phyloP scores from a whole-genome alignment of 2,113 vertebrate genomes.

The Columbina picui region DNA sequence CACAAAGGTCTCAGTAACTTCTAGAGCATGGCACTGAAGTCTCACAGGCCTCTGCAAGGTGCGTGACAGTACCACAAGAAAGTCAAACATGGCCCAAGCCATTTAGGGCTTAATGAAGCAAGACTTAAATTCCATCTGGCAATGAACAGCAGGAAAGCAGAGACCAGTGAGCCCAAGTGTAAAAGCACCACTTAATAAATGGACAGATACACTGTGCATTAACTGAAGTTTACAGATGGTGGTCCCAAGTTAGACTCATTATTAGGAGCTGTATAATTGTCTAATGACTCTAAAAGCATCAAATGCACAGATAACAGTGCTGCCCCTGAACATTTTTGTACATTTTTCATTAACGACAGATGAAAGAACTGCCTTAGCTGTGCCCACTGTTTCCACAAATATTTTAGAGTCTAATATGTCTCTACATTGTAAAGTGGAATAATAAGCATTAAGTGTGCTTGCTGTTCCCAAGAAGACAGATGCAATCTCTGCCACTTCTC shows the following conservation, averaged over 20 bases:
- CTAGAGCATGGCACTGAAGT: not conserved
- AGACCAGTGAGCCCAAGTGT: not conserved
- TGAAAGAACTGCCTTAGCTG: not conserved
- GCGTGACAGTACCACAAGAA: not conserved
- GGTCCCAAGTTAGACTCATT: not conserved
- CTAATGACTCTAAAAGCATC: not conserved
- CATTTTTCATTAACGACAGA: not conserved
- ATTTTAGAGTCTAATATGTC: not conserved
- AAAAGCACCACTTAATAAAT: not conserved
- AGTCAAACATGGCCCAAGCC: not conserved
- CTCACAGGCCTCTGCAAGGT: not conserved
- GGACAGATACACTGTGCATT: not conserved
- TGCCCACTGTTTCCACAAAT: not conserved
- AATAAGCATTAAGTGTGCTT: not conserved
- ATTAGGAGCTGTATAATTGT: not conserved
- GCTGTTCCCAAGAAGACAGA: not conserved
- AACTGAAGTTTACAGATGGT: not conserved
- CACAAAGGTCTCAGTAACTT: not conserved
- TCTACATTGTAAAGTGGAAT: not conserved
- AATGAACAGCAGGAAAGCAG: not conserved
- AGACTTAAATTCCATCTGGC: not conserved
- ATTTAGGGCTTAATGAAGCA: constrained; percentile 8
- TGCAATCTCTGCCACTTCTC: not conserved
- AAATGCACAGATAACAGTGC: not conserved
- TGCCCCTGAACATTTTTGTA: not conserved